Evolutionary conservation across 2,113 vertebrate species (phyloP), one percentile per base, ranked within the genome.

Genomic region (Tragelaphus strepsiceros): DNA sequence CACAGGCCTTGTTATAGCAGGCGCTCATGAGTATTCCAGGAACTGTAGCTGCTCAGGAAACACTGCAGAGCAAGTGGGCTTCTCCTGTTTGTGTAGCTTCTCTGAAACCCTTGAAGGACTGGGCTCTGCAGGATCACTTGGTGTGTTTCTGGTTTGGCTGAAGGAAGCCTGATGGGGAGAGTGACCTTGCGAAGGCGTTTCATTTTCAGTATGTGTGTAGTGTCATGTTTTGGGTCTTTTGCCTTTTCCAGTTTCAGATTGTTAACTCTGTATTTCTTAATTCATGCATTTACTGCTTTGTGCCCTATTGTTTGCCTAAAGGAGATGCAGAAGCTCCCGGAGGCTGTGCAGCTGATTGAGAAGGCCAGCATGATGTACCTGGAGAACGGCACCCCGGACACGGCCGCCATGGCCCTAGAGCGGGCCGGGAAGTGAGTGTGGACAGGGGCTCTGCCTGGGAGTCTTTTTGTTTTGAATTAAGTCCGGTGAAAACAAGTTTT

Each of bases 341-440:
- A 99, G 93, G 99, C 99, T 19, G 99, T 99, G 53, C 99, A 99
- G 94, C 98, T 99, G 96, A 99, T 99, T 0, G 99, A 99, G 99
- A 99, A 99, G 96, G 99, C 99, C 98, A 99, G 99, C 93, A 99
- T 99, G 99, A 99, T 99, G 99, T 99, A 99, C 97, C 98, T 99
- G 98, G 99, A 99, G 98, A 99, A 99, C 0, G 99, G 99, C 78
- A 99, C 99, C 1, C 99, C 99, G 0, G 99, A 99, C 97, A 99
- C 99, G 0, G 99, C 99, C 3, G 99, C 99, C 46, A 99, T 99
- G 99, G 99, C 99, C 0, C 98, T 99, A 97, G 99, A 99, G 97
- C 98, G 99, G 39, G 99, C 99, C 22, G 99, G 99, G 90, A 99
- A 99, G 99, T 99, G 98, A 99, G 99, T 98, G 16, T 19, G 1